These are phyloP conservation scores for Hipposideros larvatus DNA, from an alignment of 2,797 vertebrate genomes.

Conservation along the genomic window DNA sequence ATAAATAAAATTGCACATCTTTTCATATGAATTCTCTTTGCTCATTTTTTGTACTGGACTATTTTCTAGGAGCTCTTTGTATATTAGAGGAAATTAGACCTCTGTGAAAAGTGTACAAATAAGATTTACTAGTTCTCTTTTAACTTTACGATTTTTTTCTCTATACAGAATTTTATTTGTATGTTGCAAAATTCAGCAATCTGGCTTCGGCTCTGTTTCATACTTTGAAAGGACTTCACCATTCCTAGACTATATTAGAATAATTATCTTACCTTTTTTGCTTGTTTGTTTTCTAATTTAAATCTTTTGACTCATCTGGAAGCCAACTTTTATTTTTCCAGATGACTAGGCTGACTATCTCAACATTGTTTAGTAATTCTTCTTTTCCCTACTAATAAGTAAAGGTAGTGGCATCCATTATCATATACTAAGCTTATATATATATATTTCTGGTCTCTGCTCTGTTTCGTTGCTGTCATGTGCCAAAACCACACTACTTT, in stretches of 20 bases:
- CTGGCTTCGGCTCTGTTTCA: constrained; percentile 39
- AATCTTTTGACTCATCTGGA: constrained; percentile 56
- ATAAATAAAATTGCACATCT: constrained; percentile 49
- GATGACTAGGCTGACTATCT: background rate
- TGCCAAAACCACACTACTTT: constrained; percentile 39
- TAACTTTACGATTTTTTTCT: background rate
- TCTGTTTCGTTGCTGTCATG: constrained; percentile 47
- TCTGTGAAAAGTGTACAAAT: constrained; percentile 35
- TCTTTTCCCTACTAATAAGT: background rate
- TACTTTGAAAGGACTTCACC: constrained; percentile 48
- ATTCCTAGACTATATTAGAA: constrained; percentile 47
- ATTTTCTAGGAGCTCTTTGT: constrained; percentile 51
- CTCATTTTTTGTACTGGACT: constrained; percentile 42
- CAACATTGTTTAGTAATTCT: constrained; percentile 43
- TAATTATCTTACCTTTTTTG: background rate
- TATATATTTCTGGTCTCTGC: constrained; percentile 27
- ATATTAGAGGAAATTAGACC: constrained; percentile 34
- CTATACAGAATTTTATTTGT: constrained; percentile 57
- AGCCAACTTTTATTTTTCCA: constrained; percentile 62
- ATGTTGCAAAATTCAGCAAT: constrained; percentile 56
- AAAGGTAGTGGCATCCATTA: background rate
- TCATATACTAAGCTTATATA: background rate
- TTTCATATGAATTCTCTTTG: constrained; percentile 65
- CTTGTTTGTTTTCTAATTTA: constrained; percentile 53
- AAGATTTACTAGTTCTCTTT: constrained; percentile 51